These are phyloP conservation scores for Rhynchomys soricoides DNA, from an alignment of 2,113 vertebrate species.

Conservation along the genomic window DNA sequence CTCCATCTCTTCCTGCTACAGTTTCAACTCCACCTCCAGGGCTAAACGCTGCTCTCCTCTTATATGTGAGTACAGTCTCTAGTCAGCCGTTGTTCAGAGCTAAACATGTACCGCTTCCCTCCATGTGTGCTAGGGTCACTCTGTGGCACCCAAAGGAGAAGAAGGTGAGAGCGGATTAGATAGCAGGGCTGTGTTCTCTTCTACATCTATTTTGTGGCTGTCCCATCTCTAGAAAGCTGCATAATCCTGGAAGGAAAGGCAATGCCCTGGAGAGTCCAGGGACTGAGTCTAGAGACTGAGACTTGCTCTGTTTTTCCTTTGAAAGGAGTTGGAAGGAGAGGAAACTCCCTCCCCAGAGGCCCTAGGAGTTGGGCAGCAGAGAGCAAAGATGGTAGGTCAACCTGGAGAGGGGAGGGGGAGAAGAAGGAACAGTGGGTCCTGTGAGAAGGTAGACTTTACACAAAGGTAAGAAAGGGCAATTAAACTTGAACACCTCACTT, in stretches of 20 bases:
- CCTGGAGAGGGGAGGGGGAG: not conserved
- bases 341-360: not conserved
- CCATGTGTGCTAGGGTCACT: not conserved
- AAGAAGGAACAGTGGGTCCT: not conserved
- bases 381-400: not conserved
- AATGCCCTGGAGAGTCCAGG: not conserved
- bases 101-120: not conserved
- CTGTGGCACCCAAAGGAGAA: not conserved
- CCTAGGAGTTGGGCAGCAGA: not conserved
- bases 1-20: not conserved
- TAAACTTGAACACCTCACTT: not conserved
- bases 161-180: not conserved
- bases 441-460: not conserved
- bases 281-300: not conserved
- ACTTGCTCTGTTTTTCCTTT: not conserved
- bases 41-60: not conserved
- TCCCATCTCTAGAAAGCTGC: not conserved
- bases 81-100: not conserved
- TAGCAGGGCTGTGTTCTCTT: not conserved
- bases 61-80: not conserved
- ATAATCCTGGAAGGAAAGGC: not conserved
- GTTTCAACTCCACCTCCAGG: not conserved
- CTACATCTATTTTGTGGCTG: not conserved
- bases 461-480: not conserved
- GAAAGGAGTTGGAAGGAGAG: not conserved